Conservation (phyloP, 30 jellyfish, hydroid and myxozoan genomes). For the Aurelia aurita region DNA sequence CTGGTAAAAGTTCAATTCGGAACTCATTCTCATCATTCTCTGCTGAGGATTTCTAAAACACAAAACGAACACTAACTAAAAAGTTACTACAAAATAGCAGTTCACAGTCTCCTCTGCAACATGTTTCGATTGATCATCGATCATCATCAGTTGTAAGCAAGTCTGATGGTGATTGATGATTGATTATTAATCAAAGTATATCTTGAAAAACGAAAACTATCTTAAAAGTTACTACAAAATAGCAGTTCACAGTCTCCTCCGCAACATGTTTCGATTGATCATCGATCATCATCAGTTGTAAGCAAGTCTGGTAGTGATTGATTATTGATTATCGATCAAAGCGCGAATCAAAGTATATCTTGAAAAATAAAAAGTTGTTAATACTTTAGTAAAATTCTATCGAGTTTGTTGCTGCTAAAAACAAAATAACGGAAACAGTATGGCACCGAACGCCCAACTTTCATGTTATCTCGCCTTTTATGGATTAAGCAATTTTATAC, state of each 20-base stretch:
- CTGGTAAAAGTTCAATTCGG: constrained; percentile 58
- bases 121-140: too few species aligned
- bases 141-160: too few species aligned
- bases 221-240: neutral
- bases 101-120: too few species aligned
- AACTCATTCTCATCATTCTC: constrained; percentile 14
- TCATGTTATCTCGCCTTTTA: neutral
- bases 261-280: too few species aligned
- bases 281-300: too few species aligned
- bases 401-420: neutral
- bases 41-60: neutral
- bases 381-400: neutral
- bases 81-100: neutral
- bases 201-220: neutral
- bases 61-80: neutral
- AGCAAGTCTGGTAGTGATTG: too few species aligned
- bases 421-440: neutral
- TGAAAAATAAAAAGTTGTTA: too few species aligned
- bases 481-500: neutral
- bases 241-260: too few species aligned
- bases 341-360: too few species aligned
- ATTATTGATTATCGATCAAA: too few species aligned
- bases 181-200: too few species aligned
- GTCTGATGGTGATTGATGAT: too few species aligned
- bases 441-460: neutral